A percentile compares a stretch with the other conserved stretches of the same genome.
phyloP scores from a whole-genome alignment of 1,140 invertebrate species.

The Drosophila setifemur region DNA sequence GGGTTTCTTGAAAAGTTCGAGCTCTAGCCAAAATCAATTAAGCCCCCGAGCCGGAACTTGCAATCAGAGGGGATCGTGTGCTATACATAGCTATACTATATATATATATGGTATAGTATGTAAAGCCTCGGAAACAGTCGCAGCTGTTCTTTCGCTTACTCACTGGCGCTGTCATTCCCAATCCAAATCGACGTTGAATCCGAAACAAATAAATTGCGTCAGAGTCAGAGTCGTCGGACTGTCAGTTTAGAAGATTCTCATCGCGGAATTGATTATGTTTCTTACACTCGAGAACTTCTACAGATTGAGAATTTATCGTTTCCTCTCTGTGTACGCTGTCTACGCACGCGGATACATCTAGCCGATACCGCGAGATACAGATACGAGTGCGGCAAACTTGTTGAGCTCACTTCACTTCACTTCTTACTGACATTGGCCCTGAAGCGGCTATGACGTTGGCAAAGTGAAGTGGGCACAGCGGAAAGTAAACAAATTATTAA shows the following conservation, averaged over 20 bases:
- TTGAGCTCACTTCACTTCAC: slow-evolving; percentile 57
- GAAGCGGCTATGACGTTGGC: slow-evolving; percentile 47
- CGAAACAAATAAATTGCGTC: slow-evolving; percentile 23
- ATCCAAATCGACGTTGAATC: background rate
- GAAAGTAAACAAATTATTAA: slow-evolving; percentile 26
- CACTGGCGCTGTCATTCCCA: slow-evolving; percentile 28
- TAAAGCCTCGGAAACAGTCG: background rate
- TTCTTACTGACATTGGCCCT: slow-evolving; percentile 60
- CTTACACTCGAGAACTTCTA: slow-evolving; percentile 18
- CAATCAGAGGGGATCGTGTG: background rate
- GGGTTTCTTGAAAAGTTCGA: slow-evolving; percentile 28
- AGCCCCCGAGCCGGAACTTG: slow-evolving; percentile 25
- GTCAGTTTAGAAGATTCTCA: slow-evolving; percentile 23
- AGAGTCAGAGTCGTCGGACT: slow-evolving; percentile 25
- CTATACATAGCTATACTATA: slow-evolving; percentile 7
- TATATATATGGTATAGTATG: background rate
- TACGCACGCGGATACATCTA: slow-evolving; percentile 56
- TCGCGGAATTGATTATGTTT: slow-evolving; percentile 45
- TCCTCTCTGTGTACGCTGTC: slow-evolving; percentile 4
- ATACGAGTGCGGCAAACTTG: slow-evolving; percentile 39
- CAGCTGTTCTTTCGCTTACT: slow-evolving; percentile 48
- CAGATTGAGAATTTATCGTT: slow-evolving; percentile 23
- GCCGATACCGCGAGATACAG: slow-evolving; percentile 18
- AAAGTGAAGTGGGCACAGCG: slow-evolving; percentile 23
- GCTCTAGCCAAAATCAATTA: slow-evolving; percentile 56